Evolutionary conservation across 2,797 vertebrate species (phyloP).

Genomic region (Martes flavigula): DNA sequence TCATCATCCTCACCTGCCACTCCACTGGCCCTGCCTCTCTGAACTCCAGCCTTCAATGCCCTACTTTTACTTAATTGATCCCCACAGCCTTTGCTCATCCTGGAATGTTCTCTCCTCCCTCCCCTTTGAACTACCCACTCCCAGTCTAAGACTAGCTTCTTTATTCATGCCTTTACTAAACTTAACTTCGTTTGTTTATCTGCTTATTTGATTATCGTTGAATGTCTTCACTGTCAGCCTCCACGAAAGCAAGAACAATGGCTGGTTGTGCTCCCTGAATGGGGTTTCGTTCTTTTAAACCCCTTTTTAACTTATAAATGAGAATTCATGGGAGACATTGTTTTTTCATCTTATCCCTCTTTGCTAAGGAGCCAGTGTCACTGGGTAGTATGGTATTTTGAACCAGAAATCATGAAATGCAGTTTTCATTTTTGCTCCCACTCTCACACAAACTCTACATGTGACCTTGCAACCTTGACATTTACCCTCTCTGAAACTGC

Average conservation of each 20-base stretch:
- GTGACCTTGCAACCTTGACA: not conserved
- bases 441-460: not conserved
- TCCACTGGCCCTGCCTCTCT: not conserved
- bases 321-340: not conserved
- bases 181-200: not conserved
- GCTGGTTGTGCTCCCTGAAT: not conserved
- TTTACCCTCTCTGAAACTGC: not conserved
- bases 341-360: not conserved
- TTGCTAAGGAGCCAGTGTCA: not conserved
- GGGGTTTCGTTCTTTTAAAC: not conserved
- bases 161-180: not conserved
- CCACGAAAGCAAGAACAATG: not conserved
- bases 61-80: not conserved
- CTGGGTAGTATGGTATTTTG: not conserved
- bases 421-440: not conserved
- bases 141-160: not conserved
- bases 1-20: not conserved
- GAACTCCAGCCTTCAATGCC: not conserved
- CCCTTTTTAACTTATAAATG: not conserved
- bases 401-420: slow-evolving; percentile 4
- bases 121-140: not conserved
- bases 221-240: not conserved
- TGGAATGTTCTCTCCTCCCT: not conserved
- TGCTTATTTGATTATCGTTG: not conserved
- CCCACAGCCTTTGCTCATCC: not conserved